A percentile compares a stretch with the other conserved stretches of the same genome.
phyloP scores from a whole-genome alignment of 2,113 vertebrate genomes.

The Trogon surrucura region DNA sequence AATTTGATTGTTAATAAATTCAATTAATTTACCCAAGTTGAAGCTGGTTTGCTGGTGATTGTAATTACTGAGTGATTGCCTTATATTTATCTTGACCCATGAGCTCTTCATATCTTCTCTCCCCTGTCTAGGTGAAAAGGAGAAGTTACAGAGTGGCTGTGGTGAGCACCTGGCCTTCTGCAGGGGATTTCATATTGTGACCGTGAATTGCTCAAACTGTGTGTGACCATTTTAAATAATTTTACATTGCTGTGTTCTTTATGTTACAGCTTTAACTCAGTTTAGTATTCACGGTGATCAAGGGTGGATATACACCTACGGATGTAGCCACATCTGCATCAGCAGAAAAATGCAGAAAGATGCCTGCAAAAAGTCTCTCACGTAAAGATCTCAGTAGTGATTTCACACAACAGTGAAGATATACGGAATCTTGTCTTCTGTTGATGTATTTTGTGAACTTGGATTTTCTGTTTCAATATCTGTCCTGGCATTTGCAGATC shows the following conservation, averaged over 20 bases:
- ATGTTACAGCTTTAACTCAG: neutral
- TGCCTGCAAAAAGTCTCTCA: neutral
- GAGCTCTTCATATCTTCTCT: no score
- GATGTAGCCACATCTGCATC: neutral
- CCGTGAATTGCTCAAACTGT: neutral
- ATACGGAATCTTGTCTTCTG: neutral
- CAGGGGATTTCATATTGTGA: neutral
- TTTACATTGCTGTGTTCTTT: neutral
- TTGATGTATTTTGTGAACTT: neutral
- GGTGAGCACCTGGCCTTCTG: neutral
- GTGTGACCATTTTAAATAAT: neutral
- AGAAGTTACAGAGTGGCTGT: neutral
- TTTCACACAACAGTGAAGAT: neutral
- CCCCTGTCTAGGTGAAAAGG: neutral
- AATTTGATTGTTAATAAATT: no score
- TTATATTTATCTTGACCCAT: no score
- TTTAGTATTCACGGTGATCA: neutral
- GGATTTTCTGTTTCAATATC: neutral
- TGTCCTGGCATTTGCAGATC: neutral
- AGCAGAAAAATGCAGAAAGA: neutral
- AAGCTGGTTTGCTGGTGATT: no score
- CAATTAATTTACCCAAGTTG: no score
- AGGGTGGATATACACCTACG: neutral
- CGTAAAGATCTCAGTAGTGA: neutral
- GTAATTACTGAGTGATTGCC: no score